A percentile compares a stretch with the other conserved stretches of the same genome.
Conservation (phyloP, 2,113 vertebrate species). For the Lagenorhynchus albirostris region DNA sequence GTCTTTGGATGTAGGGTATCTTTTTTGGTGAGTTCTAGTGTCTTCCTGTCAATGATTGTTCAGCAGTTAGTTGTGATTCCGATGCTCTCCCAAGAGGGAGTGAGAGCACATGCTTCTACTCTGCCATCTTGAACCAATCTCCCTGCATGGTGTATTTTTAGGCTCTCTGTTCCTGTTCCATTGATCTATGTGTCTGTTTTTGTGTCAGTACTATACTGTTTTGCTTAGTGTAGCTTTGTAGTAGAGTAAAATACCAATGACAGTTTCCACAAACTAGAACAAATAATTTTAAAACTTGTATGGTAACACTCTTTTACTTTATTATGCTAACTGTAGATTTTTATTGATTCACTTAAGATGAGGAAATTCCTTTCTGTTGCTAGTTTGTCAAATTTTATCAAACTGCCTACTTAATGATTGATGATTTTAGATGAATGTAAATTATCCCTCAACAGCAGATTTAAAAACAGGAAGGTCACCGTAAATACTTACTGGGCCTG, state of each 20-base stretch:
- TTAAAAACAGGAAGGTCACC: neutral
- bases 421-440: neutral
- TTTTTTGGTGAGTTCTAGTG: no score
- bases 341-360: conserved; percentile 1
- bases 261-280: neutral
- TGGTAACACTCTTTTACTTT: neutral
- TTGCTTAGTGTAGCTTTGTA: neutral
- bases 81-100: no score
- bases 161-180: neutral
- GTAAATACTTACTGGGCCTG: neutral
- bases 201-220: neutral
- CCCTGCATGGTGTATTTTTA: neutral
- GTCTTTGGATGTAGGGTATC: no score
- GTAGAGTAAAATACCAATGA: neutral
- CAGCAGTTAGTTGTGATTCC: no score
- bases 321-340: neutral
- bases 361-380: neutral
- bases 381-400: neutral
- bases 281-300: neutral
- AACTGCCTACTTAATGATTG: neutral
- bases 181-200: neutral
- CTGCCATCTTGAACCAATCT: no score
- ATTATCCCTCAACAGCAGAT: neutral
- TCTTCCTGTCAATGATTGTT: no score
- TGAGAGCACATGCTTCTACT: no score